A percentile compares a stretch with the other conserved stretches of the same genome.
phyloP scores from a whole-genome alignment of 2,888 invertebrate genomes.

The Mesorhabditis spiculigera region DNA sequence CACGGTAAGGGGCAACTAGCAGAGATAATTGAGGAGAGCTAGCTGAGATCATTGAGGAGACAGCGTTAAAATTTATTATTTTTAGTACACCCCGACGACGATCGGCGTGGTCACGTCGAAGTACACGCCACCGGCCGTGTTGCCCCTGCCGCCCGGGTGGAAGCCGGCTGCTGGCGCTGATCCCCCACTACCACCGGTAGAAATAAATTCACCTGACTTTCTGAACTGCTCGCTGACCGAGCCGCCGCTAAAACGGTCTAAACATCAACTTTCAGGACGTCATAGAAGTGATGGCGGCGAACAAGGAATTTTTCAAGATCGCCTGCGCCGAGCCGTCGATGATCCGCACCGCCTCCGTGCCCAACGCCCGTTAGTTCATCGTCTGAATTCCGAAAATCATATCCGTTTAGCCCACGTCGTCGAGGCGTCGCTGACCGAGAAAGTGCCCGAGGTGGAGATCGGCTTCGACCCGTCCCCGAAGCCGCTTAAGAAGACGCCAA shows the following conservation, averaged over 20 bases:
- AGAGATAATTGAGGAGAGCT: no score
- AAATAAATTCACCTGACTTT: no score
- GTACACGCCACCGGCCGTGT: background rate
- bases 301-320: conserved; percentile 31
- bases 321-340: conserved; percentile 19
- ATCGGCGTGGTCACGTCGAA: conserved; percentile 1
- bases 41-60: no score
- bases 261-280: conserved; percentile 28
- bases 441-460: conserved; percentile 26
- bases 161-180: conserved; percentile 21
- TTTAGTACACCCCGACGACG: conserved; percentile 10
- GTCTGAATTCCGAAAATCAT: no score
- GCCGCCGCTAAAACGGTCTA: conserved; percentile 7
- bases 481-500: conserved; percentile 35
- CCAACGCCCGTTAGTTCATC: background rate
- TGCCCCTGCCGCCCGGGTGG: conserved; percentile 14
- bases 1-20: no score
- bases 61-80: no score
- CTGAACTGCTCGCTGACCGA: background rate
- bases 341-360: conserved; percentile 16
- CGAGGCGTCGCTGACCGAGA: conserved; percentile 13
- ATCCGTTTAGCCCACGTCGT: conserved; percentile 10
- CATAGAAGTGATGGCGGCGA: conserved; percentile 36
- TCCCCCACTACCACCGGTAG: background rate
- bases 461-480: conserved; percentile 36